Evolutionary conservation across 1,140 invertebrate genomes (phyloP).

Genomic region (Pseudomyrmex flavicornis): DNA sequence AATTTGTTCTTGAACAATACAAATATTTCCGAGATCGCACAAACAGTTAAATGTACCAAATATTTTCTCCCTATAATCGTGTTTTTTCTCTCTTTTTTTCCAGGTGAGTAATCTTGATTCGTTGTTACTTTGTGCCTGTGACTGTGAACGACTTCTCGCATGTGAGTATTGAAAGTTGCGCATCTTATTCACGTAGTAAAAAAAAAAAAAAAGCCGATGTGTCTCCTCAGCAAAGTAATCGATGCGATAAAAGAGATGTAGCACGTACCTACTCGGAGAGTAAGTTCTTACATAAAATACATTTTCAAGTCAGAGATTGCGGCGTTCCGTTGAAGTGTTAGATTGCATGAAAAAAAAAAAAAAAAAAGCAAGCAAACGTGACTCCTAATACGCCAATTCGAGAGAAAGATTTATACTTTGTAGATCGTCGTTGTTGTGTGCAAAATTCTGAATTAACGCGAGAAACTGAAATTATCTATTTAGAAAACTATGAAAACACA

Average conservation of each 20-base stretch:
- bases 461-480: not conserved
- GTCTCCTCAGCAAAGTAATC: slow-evolving; percentile 38
- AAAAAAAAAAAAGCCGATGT: slow-evolving; percentile 12
- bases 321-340: not conserved
- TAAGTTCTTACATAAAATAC: slow-evolving; percentile 3
- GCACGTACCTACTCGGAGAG: slow-evolving; percentile 15
- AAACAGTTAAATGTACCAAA: not conserved
- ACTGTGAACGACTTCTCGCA: slow-evolving; percentile 14
- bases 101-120: slow-evolving; percentile 78
- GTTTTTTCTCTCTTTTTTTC: slow-evolving; percentile 61
- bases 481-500: not conserved
- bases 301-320: not conserved
- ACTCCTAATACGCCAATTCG: no score
- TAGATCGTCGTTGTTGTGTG: not conserved
- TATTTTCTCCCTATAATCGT: no score
- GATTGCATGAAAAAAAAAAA: no score
- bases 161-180: slow-evolving; percentile 25
- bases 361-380: no score
- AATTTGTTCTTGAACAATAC: no score
- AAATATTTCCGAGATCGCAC: no score
- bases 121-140: slow-evolving; percentile 24
- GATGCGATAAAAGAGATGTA: slow-evolving; percentile 4
- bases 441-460: not conserved
- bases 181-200: not conserved
- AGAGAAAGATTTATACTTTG: no score